These are phyloP conservation scores for Plemyria rubiginata DNA, from an alignment of 2,888 invertebrate genomes.

Conservation along the genomic window DNA sequence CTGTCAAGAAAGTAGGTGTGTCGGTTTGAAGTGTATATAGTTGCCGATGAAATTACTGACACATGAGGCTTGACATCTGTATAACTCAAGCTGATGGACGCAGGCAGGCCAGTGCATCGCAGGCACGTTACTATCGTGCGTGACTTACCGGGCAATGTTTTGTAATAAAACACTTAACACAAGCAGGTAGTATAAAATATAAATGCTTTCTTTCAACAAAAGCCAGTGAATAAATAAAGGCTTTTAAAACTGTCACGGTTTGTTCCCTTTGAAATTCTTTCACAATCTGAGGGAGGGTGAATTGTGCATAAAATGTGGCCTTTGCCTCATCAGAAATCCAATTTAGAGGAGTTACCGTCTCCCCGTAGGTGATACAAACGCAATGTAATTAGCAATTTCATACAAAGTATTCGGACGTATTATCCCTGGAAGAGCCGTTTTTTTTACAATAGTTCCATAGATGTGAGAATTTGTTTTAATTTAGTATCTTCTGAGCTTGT, in stretches of 20 bases:
- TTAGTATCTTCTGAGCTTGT: no score
- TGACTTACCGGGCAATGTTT: no score
- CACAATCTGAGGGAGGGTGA: constrained; percentile 53
- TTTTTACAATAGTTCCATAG: no score
- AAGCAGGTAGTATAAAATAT: constrained; percentile 5
- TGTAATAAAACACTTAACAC: no score
- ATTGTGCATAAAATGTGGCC: constrained; percentile 72
- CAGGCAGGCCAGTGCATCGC: no score
- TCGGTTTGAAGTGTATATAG: no score
- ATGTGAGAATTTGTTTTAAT: no score
- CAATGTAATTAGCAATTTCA: constrained; percentile 75
- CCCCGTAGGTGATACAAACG: constrained; percentile 79
- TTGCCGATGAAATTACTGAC: no score
- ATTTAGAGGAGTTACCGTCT: constrained; percentile 69
- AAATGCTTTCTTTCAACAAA: constrained; percentile 31
- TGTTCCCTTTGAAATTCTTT: constrained; percentile 45
- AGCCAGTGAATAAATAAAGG: constrained; percentile 39
- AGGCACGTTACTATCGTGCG: no score
- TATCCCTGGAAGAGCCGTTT: constrained; percentile 38
- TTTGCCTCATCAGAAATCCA: constrained; percentile 78
- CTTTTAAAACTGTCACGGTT: constrained; percentile 38
- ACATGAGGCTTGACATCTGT: no score
- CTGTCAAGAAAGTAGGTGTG: no score
- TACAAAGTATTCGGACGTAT: constrained; percentile 47
- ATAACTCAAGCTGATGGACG: no score